These are phyloP conservation scores for Xylocampa areola DNA, from an alignment of 2,888 invertebrate species.

Conservation along the genomic window DNA sequence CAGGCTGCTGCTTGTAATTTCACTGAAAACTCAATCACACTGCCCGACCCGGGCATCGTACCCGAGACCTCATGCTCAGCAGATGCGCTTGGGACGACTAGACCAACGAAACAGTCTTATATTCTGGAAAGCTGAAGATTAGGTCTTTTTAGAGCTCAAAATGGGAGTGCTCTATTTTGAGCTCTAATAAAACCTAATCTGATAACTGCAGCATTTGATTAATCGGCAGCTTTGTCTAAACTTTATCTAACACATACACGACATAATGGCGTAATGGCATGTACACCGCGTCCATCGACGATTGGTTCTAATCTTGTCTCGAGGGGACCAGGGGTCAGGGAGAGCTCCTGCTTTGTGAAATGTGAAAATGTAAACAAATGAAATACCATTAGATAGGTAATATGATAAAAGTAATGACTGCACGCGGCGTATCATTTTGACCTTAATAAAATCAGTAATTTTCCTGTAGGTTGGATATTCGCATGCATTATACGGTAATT, in stretches of 20 bases:
- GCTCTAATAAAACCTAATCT: no score
- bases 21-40: no score
- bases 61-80: no score
- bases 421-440: constrained; percentile 66
- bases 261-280: constrained; percentile 22
- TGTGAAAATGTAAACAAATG: constrained; percentile 60
- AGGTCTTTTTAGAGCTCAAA: no score
- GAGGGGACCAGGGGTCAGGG: constrained; percentile 49
- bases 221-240: constrained; percentile 23
- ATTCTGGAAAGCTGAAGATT: no score
- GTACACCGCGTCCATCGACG: constrained; percentile 12
- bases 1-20: no score
- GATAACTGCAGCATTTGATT: constrained; percentile 3
- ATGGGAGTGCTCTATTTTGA: no score
- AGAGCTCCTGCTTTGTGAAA: constrained; percentile 51
- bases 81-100: no score
- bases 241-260: constrained; percentile 31
- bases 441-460: constrained; percentile 66
- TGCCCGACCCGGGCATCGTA: no score
- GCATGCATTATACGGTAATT: constrained; percentile 2
- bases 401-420: constrained; percentile 69
- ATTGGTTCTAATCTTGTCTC: constrained; percentile 50
- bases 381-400: constrained; percentile 52
- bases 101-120: no score
- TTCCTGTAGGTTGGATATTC: constrained; percentile 53